Base-by-base conservation (phyloP, 2,888 invertebrate genomes). In the Drosophila cognata region DNA sequence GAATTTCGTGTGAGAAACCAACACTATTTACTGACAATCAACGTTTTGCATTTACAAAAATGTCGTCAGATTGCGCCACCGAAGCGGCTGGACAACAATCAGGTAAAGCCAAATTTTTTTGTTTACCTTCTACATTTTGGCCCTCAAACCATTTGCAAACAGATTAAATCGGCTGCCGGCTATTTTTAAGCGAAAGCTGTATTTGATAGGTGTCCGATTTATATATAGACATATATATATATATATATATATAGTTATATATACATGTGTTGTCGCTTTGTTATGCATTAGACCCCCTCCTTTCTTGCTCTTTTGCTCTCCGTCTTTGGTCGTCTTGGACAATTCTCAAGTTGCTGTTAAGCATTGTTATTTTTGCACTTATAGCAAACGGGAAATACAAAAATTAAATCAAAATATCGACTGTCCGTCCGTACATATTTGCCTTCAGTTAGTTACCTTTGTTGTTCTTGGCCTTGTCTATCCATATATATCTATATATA, bases 51-150 rank as follows among this genome's bases (percentile, higher is more conserved):
- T 67, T 78, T 77, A 74, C 60, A 29, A 87, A 58, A 55, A 84
- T 84, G 84, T 73, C 85, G 81, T 71, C 85, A 52, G 83, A 82
- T 69, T 81, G 83, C 65, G 55, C 73, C 57, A 77, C 52, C 51
- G 82, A 78, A 50, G 61, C 63, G 50, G 66, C 58, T 46, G 83
- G 82, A 13, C 70, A 71, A 59, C 88, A 72, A 64, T 50, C 69
- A 58, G 65, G 74, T 61, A 59, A 72, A 10, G 50, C 36, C 41
- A 59, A 55, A 43, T 41, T 56, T 66, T 51, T 46, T 58, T 66
- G 72, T 62, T 74, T 72, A 79, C 82, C 62, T 76, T 65, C 59
- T 53, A n/a, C 29, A 18, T 18, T 31, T 43, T 53, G 53, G 11
- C 41, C 48, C 33, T 11, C 41, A 29, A 18, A 8, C 31, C 46